These are phyloP conservation scores for Bombus terrestris DNA, from an alignment of 1,140 invertebrate species.

Conservation along the genomic window DNA sequence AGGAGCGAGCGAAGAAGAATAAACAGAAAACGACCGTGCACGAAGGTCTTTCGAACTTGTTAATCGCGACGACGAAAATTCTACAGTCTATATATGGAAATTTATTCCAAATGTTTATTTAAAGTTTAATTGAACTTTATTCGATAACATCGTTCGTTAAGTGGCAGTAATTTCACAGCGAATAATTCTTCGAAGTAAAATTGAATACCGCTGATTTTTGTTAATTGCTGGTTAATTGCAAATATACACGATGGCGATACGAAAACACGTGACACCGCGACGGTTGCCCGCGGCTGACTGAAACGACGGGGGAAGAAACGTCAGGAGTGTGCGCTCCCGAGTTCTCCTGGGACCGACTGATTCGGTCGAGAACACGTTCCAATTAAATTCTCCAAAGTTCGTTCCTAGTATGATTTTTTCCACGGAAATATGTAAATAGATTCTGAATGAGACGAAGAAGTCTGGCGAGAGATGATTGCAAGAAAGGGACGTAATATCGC, in stretches of 20 bases:
- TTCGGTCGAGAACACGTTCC: conserved; percentile 18
- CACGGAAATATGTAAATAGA: background rate
- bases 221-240: background rate
- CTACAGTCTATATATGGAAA: background rate
- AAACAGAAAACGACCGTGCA: background rate
- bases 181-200: background rate
- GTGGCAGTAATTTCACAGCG: background rate
- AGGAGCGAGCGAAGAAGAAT: background rate
- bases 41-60: background rate
- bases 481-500: background rate
- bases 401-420: background rate
- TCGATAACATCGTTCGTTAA: background rate
- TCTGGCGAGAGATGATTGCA: too few species aligned
- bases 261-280: conserved; percentile 68
- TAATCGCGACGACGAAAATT: background rate
- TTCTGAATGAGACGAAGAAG: background rate
- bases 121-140: background rate
- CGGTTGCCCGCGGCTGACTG: conserved; percentile 71
- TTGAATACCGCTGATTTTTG: background rate
- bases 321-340: conserved; percentile 37
- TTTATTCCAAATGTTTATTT: background rate
- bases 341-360: background rate
- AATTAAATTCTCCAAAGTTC: background rate
- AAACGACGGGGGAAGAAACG: conserved; percentile 22
- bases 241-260: background rate